Evolutionary conservation across 2,113 vertebrate species (phyloP), one percentile per base, ranked within the genome.

Genomic region (Nycticorax nycticorax): DNA sequence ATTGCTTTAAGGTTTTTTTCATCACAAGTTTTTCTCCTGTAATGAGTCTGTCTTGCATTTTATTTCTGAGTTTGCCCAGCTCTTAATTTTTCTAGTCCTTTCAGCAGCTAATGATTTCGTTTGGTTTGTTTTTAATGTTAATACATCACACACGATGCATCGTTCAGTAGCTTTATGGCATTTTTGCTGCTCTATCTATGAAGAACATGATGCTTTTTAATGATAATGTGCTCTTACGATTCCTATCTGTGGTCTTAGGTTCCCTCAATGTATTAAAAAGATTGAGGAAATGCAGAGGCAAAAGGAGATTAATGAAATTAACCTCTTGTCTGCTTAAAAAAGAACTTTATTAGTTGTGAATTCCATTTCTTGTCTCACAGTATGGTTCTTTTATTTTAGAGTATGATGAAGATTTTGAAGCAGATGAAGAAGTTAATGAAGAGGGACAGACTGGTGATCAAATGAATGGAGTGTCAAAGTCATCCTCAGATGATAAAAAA

Each of bases 401-500:
- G 78, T 99, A 99, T 72, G 98, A 99, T 84, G 99, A 99, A 96
- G 99, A 99, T 98, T 99, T 99, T 98, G 99, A 99, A 98, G 98
- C 92, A 86, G 99, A 99, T 21, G 98, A 98, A 53, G 98, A 98
- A 89, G 53, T 73, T 89, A 95, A 96, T 63, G 94, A 98, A 90
- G 93, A 98, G 91, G 96, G 90, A 95, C 94, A 93, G 88, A 79
- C 47, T 41, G 69, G 76, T 92, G 95, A 96, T 88, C 95, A 97
- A 88, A 94, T 78, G 87, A 96, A 97, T 71, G 94, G 92, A 96
- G 97, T 85, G 87, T 96, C 98, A 68, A 87, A 97, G 62, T 97
- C 98, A 89, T 85, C 97, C 48, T 92, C 80, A 17, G 88, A 89
- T 75, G 96, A 96, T 88, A 98, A 96, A 93, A 97, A 89, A 8